Evolutionary conservation across 1,140 invertebrate genomes (phyloP).

Genomic region (Calliphora vicina): DNA sequence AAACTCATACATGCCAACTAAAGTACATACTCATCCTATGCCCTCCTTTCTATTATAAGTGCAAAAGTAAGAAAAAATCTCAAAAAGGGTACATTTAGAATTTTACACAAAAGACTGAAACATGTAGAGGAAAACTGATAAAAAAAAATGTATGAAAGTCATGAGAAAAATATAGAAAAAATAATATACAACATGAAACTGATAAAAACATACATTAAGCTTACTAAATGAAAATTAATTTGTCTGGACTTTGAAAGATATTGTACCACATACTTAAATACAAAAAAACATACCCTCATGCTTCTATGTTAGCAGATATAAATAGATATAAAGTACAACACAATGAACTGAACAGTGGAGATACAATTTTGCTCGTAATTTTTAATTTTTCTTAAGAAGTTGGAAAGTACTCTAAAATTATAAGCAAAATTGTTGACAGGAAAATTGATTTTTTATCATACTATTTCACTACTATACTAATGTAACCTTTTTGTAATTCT

Average conservation of each 20-base stretch:
- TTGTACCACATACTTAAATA: not conserved
- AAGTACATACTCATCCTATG: not conserved
- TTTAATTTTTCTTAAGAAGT: no score
- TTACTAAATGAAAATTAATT: slow-evolving; percentile 28
- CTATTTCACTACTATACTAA: no score
- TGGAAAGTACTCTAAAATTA: no score
- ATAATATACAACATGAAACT: not conserved
- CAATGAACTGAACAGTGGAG: not conserved
- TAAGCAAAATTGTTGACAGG: no score
- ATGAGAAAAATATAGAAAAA: not conserved
- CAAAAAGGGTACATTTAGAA: not conserved
- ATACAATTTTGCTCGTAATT: not conserved
- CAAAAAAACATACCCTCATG: not conserved
- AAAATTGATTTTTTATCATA: no score
- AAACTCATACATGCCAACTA: not conserved
- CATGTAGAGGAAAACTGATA: no score
- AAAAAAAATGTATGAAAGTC: not conserved
- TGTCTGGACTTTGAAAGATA: slow-evolving; percentile 30
- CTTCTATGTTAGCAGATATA: no score
- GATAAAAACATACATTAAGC: slow-evolving; percentile 28
- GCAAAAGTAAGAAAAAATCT: no score
- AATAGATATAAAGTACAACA: not conserved
- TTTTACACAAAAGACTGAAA: not conserved
- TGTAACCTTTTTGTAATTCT: no score
- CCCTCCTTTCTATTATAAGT: not conserved